Base-by-base conservation (phyloP, 2,797 vertebrate genomes). In the Anas bahamensis region DNA sequence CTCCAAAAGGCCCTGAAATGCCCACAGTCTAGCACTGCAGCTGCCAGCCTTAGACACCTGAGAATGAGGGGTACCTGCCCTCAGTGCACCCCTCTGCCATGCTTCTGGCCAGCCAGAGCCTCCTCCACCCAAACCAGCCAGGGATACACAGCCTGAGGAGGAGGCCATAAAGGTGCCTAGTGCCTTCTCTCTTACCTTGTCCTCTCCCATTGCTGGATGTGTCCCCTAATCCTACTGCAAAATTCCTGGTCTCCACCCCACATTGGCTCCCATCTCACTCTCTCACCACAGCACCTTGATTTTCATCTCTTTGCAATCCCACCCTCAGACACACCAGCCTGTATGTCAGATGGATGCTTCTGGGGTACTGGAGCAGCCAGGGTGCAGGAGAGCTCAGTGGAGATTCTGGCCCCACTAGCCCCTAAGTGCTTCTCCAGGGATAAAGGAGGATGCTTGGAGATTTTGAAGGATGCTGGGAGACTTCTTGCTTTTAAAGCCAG, bases 1-100 rank as follows among this genome's bases (percentile, higher is more conserved):
- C 42, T 84, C 31, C 26, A 31, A 52, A 66, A 57, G 17, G 19
- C 11, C 9, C 37, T 52, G 26, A n/a, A 0, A 0, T 3, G 1
- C 37, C 48, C 61, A 55, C 33, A 77, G 46, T 31, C 56, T 22
- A 42, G 57, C 57, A 12, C 24, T 42, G 44, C 3, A 1, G 21
- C 46, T 66, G 37, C 33, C 29, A 80, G 16, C 55, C 61, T 41
- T 17, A 42, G 22, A 41, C 17, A 57, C 16, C 37, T 24, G 14
- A 35, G 48, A 23, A 64, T 3, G 55, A 75, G 53, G n/a, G 12
- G n/a, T 4, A 8, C 9, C 3, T 16, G 11, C 13, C 48, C 37
- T 12, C 77, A 39, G 26, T 50, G 35, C 41, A 26, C 4, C 35
- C 21, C n/a, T 46, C 59, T 16, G 50, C 6, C 19, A 15, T 37